Evolutionary conservation across 2,113 vertebrate species (phyloP).

Genomic region (Pipa parva): DNA sequence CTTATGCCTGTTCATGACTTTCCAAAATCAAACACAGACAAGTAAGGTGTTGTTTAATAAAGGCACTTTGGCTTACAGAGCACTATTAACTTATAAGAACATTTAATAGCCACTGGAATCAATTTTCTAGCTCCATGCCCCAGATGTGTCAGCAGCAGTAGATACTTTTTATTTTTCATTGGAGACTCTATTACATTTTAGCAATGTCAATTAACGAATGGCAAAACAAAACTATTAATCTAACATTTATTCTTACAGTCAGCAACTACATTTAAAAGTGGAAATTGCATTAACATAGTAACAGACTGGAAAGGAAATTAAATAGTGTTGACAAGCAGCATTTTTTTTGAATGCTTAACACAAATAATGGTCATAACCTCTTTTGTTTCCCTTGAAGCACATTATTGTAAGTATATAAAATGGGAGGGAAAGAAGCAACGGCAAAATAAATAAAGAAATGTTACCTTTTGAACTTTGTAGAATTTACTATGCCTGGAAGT

Average conservation of each 20-base stretch:
- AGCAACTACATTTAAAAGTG: conserved; percentile 50
- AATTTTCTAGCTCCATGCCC: conserved; percentile 11
- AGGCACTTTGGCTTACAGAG: neutral
- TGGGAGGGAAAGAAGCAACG: neutral
- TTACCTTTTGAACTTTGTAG: conserved; percentile 25
- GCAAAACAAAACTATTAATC: conserved; percentile 49
- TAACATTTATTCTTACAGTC: conserved; percentile 39
- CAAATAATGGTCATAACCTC: conserved; percentile 46
- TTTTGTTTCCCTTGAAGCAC: conserved; percentile 39
- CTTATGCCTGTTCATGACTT: no score
- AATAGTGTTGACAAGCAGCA: conserved; percentile 50
- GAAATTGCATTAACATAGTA: conserved; percentile 58
- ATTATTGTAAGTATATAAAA: conserved; percentile 24
- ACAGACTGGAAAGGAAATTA: conserved; percentile 48
- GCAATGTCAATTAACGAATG: conserved; percentile 47
- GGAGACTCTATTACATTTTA: conserved; percentile 33
- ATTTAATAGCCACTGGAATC: conserved; percentile 31
- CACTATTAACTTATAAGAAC: conserved; percentile 8
- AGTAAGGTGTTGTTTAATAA: neutral
- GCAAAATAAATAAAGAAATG: neutral
- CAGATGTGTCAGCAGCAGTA: neutral
- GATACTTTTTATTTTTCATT: conserved; percentile 23
- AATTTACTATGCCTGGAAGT: conserved; percentile 1
- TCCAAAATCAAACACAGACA: no score
- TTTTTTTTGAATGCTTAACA: conserved; percentile 42